Conservation (phyloP, 2,888 invertebrate species). For the Holacanthella duospinosa region DNA sequence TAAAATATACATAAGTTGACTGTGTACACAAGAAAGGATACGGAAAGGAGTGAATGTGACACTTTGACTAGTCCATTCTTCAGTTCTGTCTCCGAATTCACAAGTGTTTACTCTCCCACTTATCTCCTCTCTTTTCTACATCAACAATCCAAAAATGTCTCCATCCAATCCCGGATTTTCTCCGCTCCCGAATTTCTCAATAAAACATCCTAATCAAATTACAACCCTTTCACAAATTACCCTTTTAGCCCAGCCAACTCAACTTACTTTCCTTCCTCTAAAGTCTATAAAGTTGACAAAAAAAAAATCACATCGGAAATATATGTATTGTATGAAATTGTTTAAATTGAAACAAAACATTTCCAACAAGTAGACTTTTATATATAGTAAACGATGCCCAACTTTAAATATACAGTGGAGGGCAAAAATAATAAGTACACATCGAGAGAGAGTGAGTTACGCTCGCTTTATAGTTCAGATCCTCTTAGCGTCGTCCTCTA, state of each 20-base stretch:
- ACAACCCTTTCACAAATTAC: constrained; percentile 11
- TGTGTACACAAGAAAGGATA: not conserved
- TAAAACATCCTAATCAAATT: constrained; percentile 22
- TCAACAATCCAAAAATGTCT: constrained; percentile 7
- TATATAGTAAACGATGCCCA: too few relatives aligned
- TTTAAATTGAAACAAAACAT: too few relatives aligned
- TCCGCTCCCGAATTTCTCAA: constrained; percentile 6
- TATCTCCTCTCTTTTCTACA: constrained; percentile 14
- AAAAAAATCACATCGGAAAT: too few relatives aligned
- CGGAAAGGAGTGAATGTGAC: not conserved
- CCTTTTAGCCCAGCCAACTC: not conserved
- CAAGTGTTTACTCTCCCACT: constrained; percentile 20
- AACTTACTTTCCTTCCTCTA: too few relatives aligned
- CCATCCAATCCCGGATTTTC: not conserved
- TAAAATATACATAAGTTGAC: not conserved
- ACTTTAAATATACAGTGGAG: too few relatives aligned
- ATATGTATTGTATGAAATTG: too few relatives aligned
- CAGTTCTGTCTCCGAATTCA: constrained; percentile 6
- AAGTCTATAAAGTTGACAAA: too few relatives aligned
- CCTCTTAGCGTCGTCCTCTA: too few relatives aligned
- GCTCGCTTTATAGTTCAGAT: too few relatives aligned
- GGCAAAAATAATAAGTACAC: too few relatives aligned
- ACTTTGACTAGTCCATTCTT: constrained; percentile 4
- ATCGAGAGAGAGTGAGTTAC: too few relatives aligned
- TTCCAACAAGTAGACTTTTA: too few relatives aligned